Evolutionary conservation across 1,140 invertebrate species (phyloP), one percentile per base, ranked within the genome.

Genomic region (Rhagoletis pomonella): DNA sequence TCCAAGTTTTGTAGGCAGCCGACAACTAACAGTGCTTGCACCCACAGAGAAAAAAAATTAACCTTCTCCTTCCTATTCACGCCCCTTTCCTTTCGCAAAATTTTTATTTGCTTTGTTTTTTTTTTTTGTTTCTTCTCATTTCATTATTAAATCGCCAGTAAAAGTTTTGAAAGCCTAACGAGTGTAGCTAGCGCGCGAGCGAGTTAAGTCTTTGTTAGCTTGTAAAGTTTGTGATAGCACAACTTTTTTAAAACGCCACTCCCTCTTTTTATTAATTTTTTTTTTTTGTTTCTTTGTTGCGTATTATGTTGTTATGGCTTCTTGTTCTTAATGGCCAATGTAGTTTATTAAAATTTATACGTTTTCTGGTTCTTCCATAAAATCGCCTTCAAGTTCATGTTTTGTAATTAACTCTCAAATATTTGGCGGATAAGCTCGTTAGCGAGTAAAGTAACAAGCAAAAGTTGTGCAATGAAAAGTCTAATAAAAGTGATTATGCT

Each of bases 121-220:
- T n/a, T 50, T 17, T 55, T 50, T 55, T 17, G 5, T 7, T 77
- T 55, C 9, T 19, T 81, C 0, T 55, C 44, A n/a, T 77, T 77
- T 81, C 55, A 55, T 81, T 55, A 58, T 62, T 81, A 81, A 73
- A 73, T 73, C 2, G 67, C 67, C 47, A 12, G 73, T 19, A 81
- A 81, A 81, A 81, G 73, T 81, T 81, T 81, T 55, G 17, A 55
- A 42, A 14, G 73, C 73, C 5, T 81, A 81, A 50, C 55, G 73
- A 81, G 73, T 81, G 73, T 81, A 81, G 73, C n/a, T n/a, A n/a
- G n/a, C n/a, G n/a, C n/a, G n/a, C 73, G 73, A 81, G 73, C 73
- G 73, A 81, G 73, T 81, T 81, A 55, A 55, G 73, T 81, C 44
- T 81, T 81, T 81, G 44, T 81, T 55, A 29, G 44, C n/a, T 19